Base-by-base conservation (phyloP, 2,797 vertebrate species). In the Zenarchopterus dispar region DNA sequence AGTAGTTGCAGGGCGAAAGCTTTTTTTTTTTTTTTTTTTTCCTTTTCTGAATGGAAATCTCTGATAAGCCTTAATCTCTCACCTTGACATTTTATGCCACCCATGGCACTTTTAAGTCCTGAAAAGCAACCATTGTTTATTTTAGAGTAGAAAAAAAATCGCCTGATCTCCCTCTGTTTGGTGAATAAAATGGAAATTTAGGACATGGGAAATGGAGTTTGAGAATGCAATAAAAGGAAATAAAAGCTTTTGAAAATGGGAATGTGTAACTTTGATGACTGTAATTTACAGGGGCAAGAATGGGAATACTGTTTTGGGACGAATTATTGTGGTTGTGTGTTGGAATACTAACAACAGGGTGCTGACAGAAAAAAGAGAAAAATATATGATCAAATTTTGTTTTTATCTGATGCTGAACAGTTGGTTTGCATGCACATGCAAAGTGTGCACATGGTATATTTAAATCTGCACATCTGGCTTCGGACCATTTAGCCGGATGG, bases 11-110 rank as follows among this genome's bases (percentile, higher is more conserved):
- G 49, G 51, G 41, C 56, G 33, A 74, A 58, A 70, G 28, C 28
- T 28, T 28, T 28, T 28, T 19, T 45, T 45, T 19, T 45, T 19
- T 45, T 18, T 44, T 1, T n/a, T 45, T 16, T 28, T 9, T 70
- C 41, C 73, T 75, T 73, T 74, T 45, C 70, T 68, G 56, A 77
- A 67, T 73, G 72, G 74, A 86, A 90, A 80, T 70, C 71, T 82
- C 59, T 58, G 78, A 89, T 84, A 87, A 89, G 46, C 52, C 19
- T 57, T 87, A 90, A 90, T 89, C 87, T 82, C 75, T 87, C 66
- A 89, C 80, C 85, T 88, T 88, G 76, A 85, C 84, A 77, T 77
- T 83, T 62, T 69, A 80, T 79, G 64, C 75, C 62, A 73, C 72
- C 52, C 39, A 67, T 48, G 45, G 47, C 54, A 22, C 84, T 89